Conservation (phyloP, 2,888 invertebrate species). For the Selenia dentaria region DNA sequence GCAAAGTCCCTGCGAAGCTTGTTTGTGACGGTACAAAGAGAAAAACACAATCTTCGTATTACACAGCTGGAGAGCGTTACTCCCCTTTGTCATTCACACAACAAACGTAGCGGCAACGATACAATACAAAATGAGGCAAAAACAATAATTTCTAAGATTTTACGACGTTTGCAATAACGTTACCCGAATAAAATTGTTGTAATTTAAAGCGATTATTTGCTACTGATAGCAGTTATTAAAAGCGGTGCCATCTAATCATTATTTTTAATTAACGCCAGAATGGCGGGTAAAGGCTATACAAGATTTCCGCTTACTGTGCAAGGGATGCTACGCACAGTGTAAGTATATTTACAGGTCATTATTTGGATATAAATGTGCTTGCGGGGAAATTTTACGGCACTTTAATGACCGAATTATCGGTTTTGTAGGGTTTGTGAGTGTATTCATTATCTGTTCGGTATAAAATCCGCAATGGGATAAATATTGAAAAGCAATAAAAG, state of each 20-base stretch:
- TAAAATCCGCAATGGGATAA: neutral
- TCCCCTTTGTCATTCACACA: constrained; percentile 14
- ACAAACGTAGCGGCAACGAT: constrained; percentile 17
- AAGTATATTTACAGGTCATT: constrained; percentile 23
- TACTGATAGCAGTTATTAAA: constrained; percentile 29
- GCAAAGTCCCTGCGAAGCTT: neutral
- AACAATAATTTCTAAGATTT: constrained; percentile 20
- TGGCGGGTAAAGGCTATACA: constrained; percentile 28
- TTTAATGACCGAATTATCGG: constrained; percentile 25
- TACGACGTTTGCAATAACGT: constrained; percentile 20
- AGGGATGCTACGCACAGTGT: constrained; percentile 12
- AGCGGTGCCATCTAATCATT: constrained; percentile 30
- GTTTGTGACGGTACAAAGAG: constrained; percentile 5
- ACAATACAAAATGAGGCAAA: constrained; percentile 1
- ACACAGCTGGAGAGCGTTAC: constrained; percentile 11
- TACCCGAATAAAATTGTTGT: constrained; percentile 17
- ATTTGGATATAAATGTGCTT: constrained; percentile 23
- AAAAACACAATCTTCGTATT: constrained; percentile 10
- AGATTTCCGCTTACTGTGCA: constrained; percentile 30
- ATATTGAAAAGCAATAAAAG: neutral
- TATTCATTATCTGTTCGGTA: constrained; percentile 10
- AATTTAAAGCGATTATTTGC: constrained; percentile 16
- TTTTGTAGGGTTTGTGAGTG: constrained; percentile 11
- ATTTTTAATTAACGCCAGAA: constrained; percentile 36
- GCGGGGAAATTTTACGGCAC: constrained; percentile 18